Evolutionary conservation across 2,888 invertebrate species (phyloP).

Genomic region (Octodonta nipae): DNA sequence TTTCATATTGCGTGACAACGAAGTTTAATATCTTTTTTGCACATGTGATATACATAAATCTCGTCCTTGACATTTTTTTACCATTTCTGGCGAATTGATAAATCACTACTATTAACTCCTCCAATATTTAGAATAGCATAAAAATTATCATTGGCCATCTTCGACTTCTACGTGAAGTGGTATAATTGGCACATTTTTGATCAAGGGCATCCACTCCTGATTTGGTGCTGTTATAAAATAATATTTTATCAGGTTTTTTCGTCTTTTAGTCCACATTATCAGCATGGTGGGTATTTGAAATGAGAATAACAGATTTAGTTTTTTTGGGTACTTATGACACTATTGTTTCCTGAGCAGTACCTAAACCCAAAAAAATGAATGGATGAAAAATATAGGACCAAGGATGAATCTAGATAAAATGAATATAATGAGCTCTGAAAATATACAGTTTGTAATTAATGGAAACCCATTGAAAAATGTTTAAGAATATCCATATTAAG

Average conservation of each 20-base stretch:
- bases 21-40: conserved; percentile 4
- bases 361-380: no score
- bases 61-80: conserved; percentile 6
- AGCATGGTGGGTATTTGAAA: conserved; percentile 15
- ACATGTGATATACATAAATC: conserved; percentile 5
- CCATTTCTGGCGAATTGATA: conserved; percentile 8
- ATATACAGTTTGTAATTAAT: no score
- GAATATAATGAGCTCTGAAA: no score
- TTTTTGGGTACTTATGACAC: no score
- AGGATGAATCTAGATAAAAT: no score
- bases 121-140: conserved; percentile 13
- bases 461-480: no score
- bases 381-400: no score
- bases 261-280: conserved; percentile 8
- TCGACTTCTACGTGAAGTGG: conserved; percentile 12
- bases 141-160: conserved; percentile 17
- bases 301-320: conserved; percentile 14
- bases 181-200: conserved; percentile 16
- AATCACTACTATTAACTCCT: conserved; percentile 8
- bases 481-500: no score
- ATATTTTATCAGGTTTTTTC: conserved; percentile 15
- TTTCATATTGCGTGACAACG: background rate
- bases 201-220: conserved; percentile 15
- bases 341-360: no score
- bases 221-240: conserved; percentile 17